phyloP scores from a whole-genome alignment of 2,888 invertebrate species.

The Rhimphoctona megacephalus region DNA sequence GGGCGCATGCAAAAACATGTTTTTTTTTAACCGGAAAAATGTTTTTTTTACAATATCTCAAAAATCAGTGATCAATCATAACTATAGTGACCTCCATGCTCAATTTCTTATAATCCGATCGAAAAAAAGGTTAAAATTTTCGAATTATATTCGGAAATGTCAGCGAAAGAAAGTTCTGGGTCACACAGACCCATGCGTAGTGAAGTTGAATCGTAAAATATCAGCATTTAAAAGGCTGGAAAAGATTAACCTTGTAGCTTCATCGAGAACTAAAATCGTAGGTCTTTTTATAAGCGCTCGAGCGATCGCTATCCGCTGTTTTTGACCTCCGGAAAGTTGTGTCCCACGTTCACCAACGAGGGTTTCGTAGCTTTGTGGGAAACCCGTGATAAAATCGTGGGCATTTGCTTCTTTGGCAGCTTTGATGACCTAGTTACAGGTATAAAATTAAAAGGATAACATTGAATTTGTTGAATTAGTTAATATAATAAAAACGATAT shows the following conservation, averaged over 20 bases:
- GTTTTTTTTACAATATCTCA: too few species aligned
- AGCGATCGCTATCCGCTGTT: constrained; percentile 97
- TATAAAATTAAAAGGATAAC: background rate
- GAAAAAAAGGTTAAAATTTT: too few species aligned
- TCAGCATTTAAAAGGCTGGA: background rate
- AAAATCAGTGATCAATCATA: too few species aligned
- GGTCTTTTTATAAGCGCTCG: constrained; percentile 97
- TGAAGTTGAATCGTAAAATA: background rate
- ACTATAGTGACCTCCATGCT: too few species aligned
- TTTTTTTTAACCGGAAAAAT: too few species aligned
- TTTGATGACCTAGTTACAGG: constrained; percentile 87
- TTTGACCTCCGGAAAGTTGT: constrained; percentile 97
- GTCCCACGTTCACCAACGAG: constrained; percentile 95
- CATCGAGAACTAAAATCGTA: constrained; percentile 94
- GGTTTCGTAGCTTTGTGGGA: constrained; percentile 94
- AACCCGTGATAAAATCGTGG: constrained; percentile 93
- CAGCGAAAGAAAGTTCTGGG: background rate
- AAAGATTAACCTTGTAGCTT: constrained; percentile 93
- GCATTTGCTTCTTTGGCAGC: constrained; percentile 96
- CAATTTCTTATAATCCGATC: too few species aligned
- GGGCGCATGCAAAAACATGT: too few species aligned
- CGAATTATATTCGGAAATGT: too few species aligned
- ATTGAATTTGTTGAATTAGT: background rate
- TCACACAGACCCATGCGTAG: background rate
- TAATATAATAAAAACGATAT: background rate